Conservation (phyloP, 2,113 vertebrate genomes). For the Amphiprion ocellaris region DNA sequence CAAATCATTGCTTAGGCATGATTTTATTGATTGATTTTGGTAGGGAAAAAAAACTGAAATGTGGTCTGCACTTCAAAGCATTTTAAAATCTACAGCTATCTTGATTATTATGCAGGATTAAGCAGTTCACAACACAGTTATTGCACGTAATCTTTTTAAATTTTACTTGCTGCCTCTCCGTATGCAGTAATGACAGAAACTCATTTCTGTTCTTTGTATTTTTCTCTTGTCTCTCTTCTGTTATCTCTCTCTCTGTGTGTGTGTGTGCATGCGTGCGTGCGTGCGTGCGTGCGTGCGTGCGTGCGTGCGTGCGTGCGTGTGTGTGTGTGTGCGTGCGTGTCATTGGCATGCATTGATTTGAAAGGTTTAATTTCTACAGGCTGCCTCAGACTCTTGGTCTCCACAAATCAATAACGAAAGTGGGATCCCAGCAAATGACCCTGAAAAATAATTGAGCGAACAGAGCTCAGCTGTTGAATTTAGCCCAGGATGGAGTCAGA, state of each 20-base stretch:
- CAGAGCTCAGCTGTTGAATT: conserved; percentile 30
- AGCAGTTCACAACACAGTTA: neutral
- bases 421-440: conserved; percentile 38
- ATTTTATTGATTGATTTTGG: too few species aligned
- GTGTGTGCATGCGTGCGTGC: too few species aligned
- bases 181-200: neutral
- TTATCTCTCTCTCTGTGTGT: neutral
- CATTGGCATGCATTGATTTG: conserved; percentile 52
- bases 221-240: neutral
- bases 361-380: conserved; percentile 34
- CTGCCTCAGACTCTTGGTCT: conserved; percentile 60
- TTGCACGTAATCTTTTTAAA: neutral
- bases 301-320: too few species aligned
- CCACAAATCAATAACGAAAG: conserved; percentile 61
- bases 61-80: neutral
- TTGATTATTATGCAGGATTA: neutral
- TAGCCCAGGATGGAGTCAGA: neutral
- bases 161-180: neutral
- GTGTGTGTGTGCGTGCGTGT: neutral
- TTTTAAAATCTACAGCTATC: neutral
- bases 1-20: neutral
- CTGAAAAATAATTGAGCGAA: conserved; percentile 33
- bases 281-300: too few species aligned
- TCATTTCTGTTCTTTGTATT: conserved; percentile 13
- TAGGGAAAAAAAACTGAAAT: neutral